Evolutionary conservation across 2,888 invertebrate species (phyloP).

Genomic region (Ormyrus nitidulus): DNA sequence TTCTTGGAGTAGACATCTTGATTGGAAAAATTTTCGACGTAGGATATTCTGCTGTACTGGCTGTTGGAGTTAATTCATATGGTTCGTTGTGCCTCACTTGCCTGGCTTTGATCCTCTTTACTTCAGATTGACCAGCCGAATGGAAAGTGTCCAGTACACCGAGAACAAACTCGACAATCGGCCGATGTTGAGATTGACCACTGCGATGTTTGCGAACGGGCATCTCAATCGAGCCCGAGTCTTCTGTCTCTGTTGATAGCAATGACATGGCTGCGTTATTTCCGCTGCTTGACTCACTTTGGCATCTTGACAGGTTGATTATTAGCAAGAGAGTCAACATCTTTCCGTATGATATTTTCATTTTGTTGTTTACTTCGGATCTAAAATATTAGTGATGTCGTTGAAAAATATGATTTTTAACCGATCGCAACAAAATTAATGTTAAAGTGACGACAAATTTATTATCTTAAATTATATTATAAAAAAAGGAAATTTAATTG

Average conservation of each 20-base stretch:
- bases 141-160: conserved; percentile 65
- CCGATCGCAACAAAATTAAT: background rate
- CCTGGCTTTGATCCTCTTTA: conserved; percentile 49
- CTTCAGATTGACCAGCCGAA: conserved; percentile 59
- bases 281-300: background rate
- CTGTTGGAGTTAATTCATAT: background rate
- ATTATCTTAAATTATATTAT: background rate
- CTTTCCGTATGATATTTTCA: background rate
- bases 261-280: background rate
- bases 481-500: background rate
- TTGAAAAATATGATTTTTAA: too few relatives aligned
- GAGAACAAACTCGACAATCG: conserved; percentile 64
- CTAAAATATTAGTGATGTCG: too few relatives aligned
- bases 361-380: background rate
- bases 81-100: conserved; percentile 13
- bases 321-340: conserved; percentile 3
- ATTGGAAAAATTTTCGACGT: background rate
- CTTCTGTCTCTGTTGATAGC: conserved; percentile 14
- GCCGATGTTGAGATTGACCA: conserved; percentile 55
- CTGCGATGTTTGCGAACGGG: conserved; percentile 50
- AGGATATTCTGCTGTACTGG: conserved; percentile 1
- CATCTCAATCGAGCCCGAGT: conserved; percentile 61
- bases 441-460: background rate
- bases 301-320: background rate
- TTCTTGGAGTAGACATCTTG: conserved; percentile 9